Base-by-base conservation (phyloP, 1,140 invertebrate genomes). In the Macrobrachium rosenbergii region DNA sequence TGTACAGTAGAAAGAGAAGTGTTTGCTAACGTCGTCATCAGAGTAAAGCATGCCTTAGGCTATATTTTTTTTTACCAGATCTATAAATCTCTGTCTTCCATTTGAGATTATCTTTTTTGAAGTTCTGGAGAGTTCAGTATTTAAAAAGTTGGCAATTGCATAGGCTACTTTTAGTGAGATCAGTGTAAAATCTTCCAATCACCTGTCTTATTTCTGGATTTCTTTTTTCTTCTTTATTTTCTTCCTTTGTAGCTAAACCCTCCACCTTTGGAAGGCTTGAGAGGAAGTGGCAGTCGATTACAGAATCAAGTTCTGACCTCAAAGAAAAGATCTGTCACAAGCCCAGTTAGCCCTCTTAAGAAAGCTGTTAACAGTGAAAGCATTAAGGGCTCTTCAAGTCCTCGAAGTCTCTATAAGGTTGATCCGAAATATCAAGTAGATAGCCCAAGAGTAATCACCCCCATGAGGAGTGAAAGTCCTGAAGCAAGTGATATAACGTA, bases 221-320 rank as follows among this genome's bases (percentile, higher is more conserved):
- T 59, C 76, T 67, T 86, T 45, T 79, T 37, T 80, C 43, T 59
- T 45, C 62, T 37, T 80, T 23, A 83, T 83, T 83, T 83, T 75
- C 82, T 83, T 83, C 72, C 82, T 52, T 83, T 83, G 59, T 83
- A 83, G 82, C 82, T 37, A 21, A 83, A 83, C 59, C 58, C 69
- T 63, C 72, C 67, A 63, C 52, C 82, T 76, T 75, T 75, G 72
- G 72, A 83, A 43, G 73, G 60, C 52, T 52, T 62, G 23, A 60
- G 21, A 83, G 37, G 28, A 63, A 63, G 63, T 81, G 28, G 16
- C 79, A 23, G 14, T n/a, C 63, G n/a, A 45, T 63, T 81, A 67
- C 79, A 81, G 64, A 81, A 60, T 45, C 28, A 75, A 83, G 72
- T 12, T n/a, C 58, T 76, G 19, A 62, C 52, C 72, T 21, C 60